Percentiles rank a stretch among this genome's conserved stretches.
Evolutionary conservation across 2,888 invertebrate species (phyloP).

Genomic region (Lasioglossum vierecki): DNA sequence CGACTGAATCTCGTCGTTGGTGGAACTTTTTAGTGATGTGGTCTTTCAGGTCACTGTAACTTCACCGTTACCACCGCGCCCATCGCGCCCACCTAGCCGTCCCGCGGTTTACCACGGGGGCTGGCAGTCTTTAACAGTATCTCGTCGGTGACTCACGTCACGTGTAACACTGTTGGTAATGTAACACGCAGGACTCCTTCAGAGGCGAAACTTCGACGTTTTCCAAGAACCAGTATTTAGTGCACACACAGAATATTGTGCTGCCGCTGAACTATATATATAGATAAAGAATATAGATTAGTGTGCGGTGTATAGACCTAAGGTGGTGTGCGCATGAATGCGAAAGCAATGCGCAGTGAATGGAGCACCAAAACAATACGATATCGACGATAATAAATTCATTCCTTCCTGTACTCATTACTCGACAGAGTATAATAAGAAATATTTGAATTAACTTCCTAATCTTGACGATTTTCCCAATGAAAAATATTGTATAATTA

Average conservation of each 20-base stretch:
- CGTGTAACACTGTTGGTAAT: slow-evolving; percentile 4
- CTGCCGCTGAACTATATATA: neutral
- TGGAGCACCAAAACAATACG: neutral
- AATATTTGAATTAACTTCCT: neutral
- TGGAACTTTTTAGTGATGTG: too few relatives aligned
- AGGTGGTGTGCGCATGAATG: neutral
- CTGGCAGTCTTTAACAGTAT: too few relatives aligned
- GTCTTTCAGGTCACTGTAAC: too few relatives aligned
- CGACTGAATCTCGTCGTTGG: too few relatives aligned
- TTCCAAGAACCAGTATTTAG: neutral
- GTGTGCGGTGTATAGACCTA: neutral
- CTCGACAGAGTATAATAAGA: neutral
- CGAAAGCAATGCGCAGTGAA: neutral
- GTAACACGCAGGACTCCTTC: neutral
- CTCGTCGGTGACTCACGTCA: neutral
- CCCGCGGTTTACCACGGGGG: too few relatives aligned
- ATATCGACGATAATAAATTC: neutral
- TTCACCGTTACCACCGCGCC: too few relatives aligned
- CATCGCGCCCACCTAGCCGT: too few relatives aligned
- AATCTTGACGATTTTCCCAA: neutral
- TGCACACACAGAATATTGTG: neutral
- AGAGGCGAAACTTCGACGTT: slow-evolving; percentile 1
- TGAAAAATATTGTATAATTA: neutral
- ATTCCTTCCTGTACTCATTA: neutral
- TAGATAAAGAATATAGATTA: neutral